Base-by-base conservation (phyloP, 2,797 vertebrate species). In the Acipenser oxyrinchus region DNA sequence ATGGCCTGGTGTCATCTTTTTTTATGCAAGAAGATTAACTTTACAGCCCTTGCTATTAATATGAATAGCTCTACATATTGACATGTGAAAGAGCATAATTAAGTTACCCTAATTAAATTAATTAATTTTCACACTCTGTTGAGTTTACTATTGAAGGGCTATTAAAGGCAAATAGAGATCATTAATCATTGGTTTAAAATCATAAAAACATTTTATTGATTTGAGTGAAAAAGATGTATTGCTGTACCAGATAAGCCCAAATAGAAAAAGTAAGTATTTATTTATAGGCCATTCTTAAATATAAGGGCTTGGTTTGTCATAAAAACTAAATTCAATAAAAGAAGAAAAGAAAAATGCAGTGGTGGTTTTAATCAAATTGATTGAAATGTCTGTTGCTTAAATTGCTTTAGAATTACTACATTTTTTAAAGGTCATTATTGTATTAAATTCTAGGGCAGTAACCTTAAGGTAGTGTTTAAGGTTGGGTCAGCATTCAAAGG, bases 31-130 rank as follows among this genome's bases (percentile, higher is more conserved):
- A 85, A 86, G 82, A 90, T 92, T 90, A 90, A 86, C 87, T 91
- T 90, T 88, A 85, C 77, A 87, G 84, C 82, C 80, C 68, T 74
- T 60, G 74, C 84, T 90, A 89, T 94, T 89, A 92, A 89, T 92
- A 91, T 92, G 82, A 82, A 71, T 79, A 79, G 76, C 82, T 86
- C 86, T 90, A 81, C 79, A 79, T 85, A 88, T 82, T 89, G 90
- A 93, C 88, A 86, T 86, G 89, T 81, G 84, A 89, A 90, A 86
- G 81, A 85, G 81, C 81, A 84, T 91, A 92, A 93, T 96, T 91
- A 92, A 89, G 81, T 92, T 91, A 90, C 82, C 81, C 84, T 93
- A 92, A 94, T 94, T 92, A 92, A 88, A 84, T 89, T 92, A 92
- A 93, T 93, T 89, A 91, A 92, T 89, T 90, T 86, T 87, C 87